Evolutionary conservation across 2,113 vertebrate species (phyloP).

Genomic region (Lanius collurio): DNA sequence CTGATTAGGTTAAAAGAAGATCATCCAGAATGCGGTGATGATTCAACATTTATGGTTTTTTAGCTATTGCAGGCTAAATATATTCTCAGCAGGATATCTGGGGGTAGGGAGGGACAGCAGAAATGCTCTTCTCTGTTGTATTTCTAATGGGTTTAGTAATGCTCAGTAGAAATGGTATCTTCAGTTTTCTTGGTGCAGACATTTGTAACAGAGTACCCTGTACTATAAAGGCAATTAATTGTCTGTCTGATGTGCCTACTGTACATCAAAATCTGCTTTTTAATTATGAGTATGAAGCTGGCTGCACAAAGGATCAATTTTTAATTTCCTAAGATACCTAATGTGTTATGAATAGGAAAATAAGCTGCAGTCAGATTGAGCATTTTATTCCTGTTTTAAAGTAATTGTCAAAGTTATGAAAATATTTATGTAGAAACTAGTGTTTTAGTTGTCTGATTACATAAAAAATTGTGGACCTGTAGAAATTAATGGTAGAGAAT

Average conservation of each 20-base stretch:
- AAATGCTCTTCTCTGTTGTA: background rate
- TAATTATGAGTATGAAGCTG: conserved; percentile 36
- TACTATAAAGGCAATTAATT: conserved; percentile 47
- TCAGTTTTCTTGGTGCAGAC: background rate
- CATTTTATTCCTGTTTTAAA: conserved; percentile 11
- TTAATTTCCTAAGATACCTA: conserved; percentile 41
- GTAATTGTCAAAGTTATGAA: conserved; percentile 16
- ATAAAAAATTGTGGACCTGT: background rate
- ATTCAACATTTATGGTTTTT: conserved; percentile 32
- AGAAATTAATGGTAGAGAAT: background rate
- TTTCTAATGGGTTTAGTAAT: conserved; percentile 10
- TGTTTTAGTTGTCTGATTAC: conserved; percentile 10
- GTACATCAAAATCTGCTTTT: conserved; percentile 46
- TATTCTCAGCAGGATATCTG: background rate
- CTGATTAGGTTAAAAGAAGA: conserved; percentile 34
- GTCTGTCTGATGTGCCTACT: conserved; percentile 21
- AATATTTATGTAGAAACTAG: conserved; percentile 30
- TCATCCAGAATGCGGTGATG: background rate
- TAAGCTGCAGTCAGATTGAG: background rate
- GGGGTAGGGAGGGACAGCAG: background rate
- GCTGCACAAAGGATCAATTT: conserved; percentile 29
- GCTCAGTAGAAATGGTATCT: background rate
- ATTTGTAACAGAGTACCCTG: background rate
- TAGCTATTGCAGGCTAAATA: background rate
- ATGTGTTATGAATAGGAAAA: background rate